Percentiles rank a stretch among this genome's conserved stretches.
These are phyloP conservation scores for Ptilonorhynchus violaceus DNA, from an alignment of 2,113 vertebrate species.

Conservation along the genomic window DNA sequence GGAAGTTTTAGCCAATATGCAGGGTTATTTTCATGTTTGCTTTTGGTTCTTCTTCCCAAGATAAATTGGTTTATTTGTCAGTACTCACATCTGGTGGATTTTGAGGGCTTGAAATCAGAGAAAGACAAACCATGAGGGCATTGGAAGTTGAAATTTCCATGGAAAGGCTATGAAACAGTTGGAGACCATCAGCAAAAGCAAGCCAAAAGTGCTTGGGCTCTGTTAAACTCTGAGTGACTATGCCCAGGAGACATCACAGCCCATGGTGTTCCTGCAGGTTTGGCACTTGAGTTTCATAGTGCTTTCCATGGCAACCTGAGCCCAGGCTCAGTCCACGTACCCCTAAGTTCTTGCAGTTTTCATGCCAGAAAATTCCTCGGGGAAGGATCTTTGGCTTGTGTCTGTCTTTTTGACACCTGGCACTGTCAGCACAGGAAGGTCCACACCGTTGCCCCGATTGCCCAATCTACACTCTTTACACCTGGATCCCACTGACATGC, in stretches of 20 bases:
- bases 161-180: background rate
- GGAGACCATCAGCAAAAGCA: background rate
- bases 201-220: rapidly evolving
- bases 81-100: background rate
- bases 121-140: background rate
- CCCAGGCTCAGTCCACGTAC: background rate
- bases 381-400: background rate
- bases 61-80: background rate
- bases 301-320: background rate
- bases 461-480: background rate
- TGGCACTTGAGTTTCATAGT: background rate
- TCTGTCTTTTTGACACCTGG: background rate
- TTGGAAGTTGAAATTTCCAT: background rate
- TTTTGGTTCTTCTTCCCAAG: background rate
- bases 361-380: background rate
- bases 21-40: background rate
- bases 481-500: background rate
- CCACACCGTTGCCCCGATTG: background rate
- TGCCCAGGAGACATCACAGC: background rate
- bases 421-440: background rate
- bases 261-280: background rate
- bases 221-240: background rate
- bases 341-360: background rate
- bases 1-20: background rate
- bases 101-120: background rate